These are phyloP conservation scores for Taeniopygia guttata DNA, from an alignment of 2,797 vertebrate genomes.

Conservation along the genomic window DNA sequence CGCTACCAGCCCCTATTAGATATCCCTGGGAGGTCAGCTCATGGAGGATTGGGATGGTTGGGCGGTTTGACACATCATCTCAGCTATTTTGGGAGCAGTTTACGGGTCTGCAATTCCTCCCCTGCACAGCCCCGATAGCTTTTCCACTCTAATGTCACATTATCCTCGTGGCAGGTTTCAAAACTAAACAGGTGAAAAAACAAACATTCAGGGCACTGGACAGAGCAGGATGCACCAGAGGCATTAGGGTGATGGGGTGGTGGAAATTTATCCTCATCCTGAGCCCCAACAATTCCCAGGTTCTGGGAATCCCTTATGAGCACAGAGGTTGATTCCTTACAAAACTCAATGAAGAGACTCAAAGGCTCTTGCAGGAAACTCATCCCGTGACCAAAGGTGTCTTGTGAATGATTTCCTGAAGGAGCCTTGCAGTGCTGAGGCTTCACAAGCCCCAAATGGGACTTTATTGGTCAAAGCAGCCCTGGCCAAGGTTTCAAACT, in stretches of 20 bases:
- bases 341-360: not conserved
- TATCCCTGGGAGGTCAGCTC: slow-evolving; percentile 39
- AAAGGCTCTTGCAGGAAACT: not conserved
- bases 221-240: not conserved
- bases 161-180: slow-evolving; percentile 55
- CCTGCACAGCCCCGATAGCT: slow-evolving; percentile 48
- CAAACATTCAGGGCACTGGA: slow-evolving; percentile 24
- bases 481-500: not conserved
- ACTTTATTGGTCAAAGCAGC: accelerated
- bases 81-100: slow-evolving; percentile 70
- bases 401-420: not conserved
- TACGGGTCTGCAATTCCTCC: slow-evolving; percentile 64
- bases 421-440: not conserved
- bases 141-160: slow-evolving; percentile 66
- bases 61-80: slow-evolving; percentile 66
- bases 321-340: not conserved
- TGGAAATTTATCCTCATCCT: not conserved
- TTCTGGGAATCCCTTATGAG: not conserved
- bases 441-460: not conserved
- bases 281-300: not conserved
- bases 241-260: not conserved
- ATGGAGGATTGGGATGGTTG: slow-evolving; percentile 48
- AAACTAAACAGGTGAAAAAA: slow-evolving; percentile 68
- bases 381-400: not conserved
- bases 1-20: slow-evolving; percentile 35